Conservation (phyloP, 1,140 invertebrate species). For the Leptinotarsa undecemlineata region DNA sequence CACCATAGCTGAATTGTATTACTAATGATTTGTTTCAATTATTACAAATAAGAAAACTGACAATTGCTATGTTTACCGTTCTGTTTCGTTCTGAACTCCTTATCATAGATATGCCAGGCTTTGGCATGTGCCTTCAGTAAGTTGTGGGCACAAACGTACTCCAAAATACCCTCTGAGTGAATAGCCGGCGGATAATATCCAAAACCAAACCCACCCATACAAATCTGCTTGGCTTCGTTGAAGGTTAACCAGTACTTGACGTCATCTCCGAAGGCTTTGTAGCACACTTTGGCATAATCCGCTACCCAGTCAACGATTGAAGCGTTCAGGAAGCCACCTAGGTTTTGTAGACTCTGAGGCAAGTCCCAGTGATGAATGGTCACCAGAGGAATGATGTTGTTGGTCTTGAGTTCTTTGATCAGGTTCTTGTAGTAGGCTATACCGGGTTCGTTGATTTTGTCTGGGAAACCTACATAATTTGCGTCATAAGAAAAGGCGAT, state of each 20-base stretch:
- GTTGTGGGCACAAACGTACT: slow-evolving; percentile 44
- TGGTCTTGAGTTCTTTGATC: slow-evolving; percentile 61
- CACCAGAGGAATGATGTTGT: slow-evolving; percentile 67
- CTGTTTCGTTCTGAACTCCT: slow-evolving; percentile 40
- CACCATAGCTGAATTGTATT: neutral
- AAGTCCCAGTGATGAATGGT: slow-evolving; percentile 52
- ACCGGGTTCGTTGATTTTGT: slow-evolving; percentile 63
- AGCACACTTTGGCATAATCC: slow-evolving; percentile 44
- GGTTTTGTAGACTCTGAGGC: slow-evolving; percentile 47
- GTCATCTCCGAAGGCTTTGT: slow-evolving; percentile 36
- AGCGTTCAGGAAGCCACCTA: slow-evolving; percentile 47
- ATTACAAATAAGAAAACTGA: neutral
- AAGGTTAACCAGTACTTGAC: slow-evolving; percentile 60
- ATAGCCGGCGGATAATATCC: slow-evolving; percentile 38
- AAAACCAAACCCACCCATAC: slow-evolving; percentile 38
- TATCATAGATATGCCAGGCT: slow-evolving; percentile 43
- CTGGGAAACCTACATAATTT: slow-evolving; percentile 33
- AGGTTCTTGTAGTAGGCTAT: slow-evolving; percentile 67
- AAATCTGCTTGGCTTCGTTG: slow-evolving; percentile 57
- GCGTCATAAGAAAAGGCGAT: no score
- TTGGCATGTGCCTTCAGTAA: slow-evolving; percentile 43
- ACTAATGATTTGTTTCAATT: neutral
- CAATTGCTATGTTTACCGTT: slow-evolving; percentile 26
- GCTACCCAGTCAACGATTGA: slow-evolving; percentile 44
- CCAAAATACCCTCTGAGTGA: slow-evolving; percentile 41